Conservation (phyloP, 2,888 invertebrate genomes). For the Alentia gelatinosa region DNA sequence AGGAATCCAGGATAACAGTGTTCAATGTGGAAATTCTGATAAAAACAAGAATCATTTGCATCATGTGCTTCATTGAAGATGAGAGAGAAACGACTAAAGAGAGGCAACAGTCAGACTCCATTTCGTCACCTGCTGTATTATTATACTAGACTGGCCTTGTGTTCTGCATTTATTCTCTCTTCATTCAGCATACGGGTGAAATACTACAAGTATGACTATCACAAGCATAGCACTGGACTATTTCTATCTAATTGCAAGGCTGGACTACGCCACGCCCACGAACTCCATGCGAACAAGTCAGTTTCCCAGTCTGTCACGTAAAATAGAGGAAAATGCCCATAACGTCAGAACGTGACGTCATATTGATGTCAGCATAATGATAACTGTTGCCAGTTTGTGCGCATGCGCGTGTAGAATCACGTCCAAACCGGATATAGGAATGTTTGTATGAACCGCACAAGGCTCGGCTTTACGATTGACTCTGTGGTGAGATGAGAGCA, state of each 20-base stretch:
- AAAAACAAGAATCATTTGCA: neutral
- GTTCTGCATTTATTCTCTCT: slow-evolving; percentile 25
- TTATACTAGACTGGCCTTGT: neutral
- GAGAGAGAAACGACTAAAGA: neutral
- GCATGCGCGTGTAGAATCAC: too few species aligned
- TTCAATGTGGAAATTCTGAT: too few species aligned
- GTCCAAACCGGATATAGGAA: too few species aligned
- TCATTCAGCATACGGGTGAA: neutral
- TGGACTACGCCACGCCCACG: neutral
- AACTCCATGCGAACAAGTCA: neutral
- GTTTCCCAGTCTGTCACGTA: slow-evolving; percentile 37
- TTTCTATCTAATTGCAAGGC: neutral
- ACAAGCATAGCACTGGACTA: neutral
- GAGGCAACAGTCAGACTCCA: too few species aligned
- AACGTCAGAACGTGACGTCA: neutral
- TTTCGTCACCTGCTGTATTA: neutral
- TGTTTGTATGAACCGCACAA: too few species aligned
- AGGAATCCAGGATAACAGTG: too few species aligned
- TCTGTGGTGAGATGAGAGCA: too few species aligned
- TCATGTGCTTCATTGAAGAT: neutral
- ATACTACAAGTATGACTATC: neutral
- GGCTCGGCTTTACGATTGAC: too few species aligned
- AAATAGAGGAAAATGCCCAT: neutral
- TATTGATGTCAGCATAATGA: neutral
- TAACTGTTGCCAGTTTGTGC: too few species aligned